Evolutionary conservation across 2,113 vertebrate genomes (phyloP).

Genomic region (Grammomys dolichurus): DNA sequence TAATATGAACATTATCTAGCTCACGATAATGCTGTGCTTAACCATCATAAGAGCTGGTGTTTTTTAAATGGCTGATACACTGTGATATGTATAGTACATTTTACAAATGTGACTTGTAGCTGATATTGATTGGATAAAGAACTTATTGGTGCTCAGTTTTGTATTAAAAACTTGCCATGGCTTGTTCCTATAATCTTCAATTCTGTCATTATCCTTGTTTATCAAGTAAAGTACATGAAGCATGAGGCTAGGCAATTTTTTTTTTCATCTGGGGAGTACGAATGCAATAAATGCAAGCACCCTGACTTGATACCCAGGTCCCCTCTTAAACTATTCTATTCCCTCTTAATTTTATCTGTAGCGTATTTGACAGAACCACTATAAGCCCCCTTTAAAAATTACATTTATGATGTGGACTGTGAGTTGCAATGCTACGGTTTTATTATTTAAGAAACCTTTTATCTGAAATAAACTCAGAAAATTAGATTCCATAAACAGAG

Average conservation of each 20-base stretch:
- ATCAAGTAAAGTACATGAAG: neutral
- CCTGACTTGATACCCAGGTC: neutral
- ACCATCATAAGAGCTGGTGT: neutral
- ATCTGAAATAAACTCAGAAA: conserved; percentile 72
- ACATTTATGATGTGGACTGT: conserved; percentile 51
- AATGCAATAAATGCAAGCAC: neutral
- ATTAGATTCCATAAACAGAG: conserved; percentile 73
- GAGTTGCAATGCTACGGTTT: conserved; percentile 53
- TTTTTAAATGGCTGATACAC: neutral
- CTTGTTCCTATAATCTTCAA: neutral
- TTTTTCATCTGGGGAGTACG: neutral
- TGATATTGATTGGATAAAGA: neutral
- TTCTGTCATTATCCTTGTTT: neutral
- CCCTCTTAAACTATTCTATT: neutral
- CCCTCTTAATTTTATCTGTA: conserved; percentile 12
- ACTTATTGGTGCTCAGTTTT: neutral
- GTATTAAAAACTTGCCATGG: neutral
- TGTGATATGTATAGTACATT: neutral
- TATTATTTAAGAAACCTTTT: conserved; percentile 71
- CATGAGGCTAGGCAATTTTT: conserved; percentile 39
- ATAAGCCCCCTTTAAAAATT: conserved; percentile 46
- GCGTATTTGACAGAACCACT: neutral
- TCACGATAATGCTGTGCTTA: neutral
- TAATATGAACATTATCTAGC: neutral
- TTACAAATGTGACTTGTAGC: conserved; percentile 3